A percentile compares a stretch with the other conserved stretches of the same genome.
Conservation (phyloP, 1,140 invertebrate genomes). For the Melanaphis sacchari region DNA sequence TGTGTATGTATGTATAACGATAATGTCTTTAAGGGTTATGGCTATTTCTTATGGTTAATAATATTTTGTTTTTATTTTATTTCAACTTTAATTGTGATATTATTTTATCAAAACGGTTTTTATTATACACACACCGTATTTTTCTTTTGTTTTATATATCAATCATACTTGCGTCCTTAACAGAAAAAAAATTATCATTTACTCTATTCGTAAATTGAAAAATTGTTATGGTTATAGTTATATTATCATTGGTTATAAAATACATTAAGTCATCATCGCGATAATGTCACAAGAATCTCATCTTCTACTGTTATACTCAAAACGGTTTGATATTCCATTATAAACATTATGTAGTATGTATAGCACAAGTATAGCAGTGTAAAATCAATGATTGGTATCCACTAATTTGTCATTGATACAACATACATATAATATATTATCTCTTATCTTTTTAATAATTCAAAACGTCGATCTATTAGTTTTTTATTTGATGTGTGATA, state of each 20-base stretch:
- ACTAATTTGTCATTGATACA: too few species aligned
- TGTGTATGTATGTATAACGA: conserved; percentile 19
- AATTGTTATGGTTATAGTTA: too few species aligned
- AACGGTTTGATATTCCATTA: background rate
- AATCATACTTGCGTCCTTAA: background rate
- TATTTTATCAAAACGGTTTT: conserved; percentile 57
- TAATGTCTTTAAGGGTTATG: conserved; percentile 53
- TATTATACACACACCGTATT: conserved; percentile 37
- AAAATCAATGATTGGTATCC: background rate
- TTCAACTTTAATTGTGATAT: conserved; percentile 54
- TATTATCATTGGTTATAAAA: background rate
- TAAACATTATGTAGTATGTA: background rate
- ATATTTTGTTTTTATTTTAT: conserved; percentile 51
- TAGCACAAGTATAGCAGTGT: background rate
- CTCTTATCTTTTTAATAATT: background rate
- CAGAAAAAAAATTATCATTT: background rate
- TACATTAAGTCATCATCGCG: background rate
- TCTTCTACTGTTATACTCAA: background rate
- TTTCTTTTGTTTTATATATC: background rate
- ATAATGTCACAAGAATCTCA: too few species aligned
- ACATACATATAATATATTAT: too few species aligned
- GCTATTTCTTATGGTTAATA: conserved; percentile 53
- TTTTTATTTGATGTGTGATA: background rate
- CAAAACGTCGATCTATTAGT: background rate
- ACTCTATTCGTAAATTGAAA: background rate